Evolutionary conservation across 1,140 invertebrate genomes (phyloP), one percentile per base, ranked within the genome.

Genomic region (Colletes latitarsis): DNA sequence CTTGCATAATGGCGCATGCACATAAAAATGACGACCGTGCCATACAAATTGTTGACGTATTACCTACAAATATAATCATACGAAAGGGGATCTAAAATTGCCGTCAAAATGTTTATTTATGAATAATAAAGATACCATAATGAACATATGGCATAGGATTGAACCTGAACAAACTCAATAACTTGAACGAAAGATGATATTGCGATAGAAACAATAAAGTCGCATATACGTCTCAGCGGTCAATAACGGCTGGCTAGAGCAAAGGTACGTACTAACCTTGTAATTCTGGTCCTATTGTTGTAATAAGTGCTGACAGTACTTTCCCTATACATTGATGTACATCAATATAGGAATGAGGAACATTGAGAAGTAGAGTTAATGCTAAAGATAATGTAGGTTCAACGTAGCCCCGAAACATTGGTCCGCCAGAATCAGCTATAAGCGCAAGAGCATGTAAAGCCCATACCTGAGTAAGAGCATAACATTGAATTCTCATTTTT

Each of bases 361-460:
- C 97, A 76, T 96, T 96, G 52, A 99, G 94, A 55, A 99, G 94
- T 62, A 99, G 94, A 89, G 98, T 98, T 39, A 99, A 93, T 41
- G 97, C 96, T 39, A 99, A 94, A 2, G 97, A 97, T 41, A 99
- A 93, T 0, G 98, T 97, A 0, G 98, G 98, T 90, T 99, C 99
- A 14, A 99, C 98, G 93, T 99, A 99, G 17, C 97, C 96, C 39
- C 98, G 95, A 94, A 99, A 99, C 98, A 99, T 99, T 43, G 98
- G 99, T 1, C 99, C 99, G 39, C 98, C 98, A 9, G 98, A 99
- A 92, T 99, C 98, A 41, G 98, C 98, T 78, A 99, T 98, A 77
- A 99, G 94, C 10, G 98, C 97, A 52, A 99, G 92, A 3, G 98
- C 98, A 94, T 99, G 98, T 5, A 99, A 93, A 0, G 99, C 97